Percentiles rank a stretch among this genome's conserved stretches.
phyloP scores from a whole-genome alignment of 2,113 vertebrate genomes.

The Hucho hucho region DNA sequence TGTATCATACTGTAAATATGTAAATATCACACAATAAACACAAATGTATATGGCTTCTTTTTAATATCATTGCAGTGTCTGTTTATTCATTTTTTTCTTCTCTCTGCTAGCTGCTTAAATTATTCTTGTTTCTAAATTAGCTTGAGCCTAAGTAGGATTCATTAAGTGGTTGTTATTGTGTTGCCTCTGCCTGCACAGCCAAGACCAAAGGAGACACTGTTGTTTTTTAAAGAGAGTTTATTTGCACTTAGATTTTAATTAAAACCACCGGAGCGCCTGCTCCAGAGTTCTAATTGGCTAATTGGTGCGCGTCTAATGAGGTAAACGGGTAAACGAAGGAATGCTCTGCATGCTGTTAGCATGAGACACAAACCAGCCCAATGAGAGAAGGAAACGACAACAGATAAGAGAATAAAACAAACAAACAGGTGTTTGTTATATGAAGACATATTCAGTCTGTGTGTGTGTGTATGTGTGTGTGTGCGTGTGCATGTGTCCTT shows the following conservation, averaged over 20 bases:
- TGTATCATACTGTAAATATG: slow-evolving; percentile 76
- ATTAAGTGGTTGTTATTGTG: not conserved
- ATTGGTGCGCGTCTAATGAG: slow-evolving; percentile 57
- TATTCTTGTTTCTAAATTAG: no score
- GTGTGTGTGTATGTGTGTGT: not conserved
- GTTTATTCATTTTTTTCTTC: not conserved
- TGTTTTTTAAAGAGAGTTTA: not conserved
- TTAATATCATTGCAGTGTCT: not conserved
- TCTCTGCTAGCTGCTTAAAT: not conserved
- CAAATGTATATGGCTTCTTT: slow-evolving; percentile 67
- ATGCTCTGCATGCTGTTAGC: slow-evolving; percentile 34
- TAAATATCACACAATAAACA: slow-evolving; percentile 73
- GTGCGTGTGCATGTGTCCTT: not conserved
- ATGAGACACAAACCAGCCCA: slow-evolving; percentile 1
- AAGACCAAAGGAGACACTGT: not conserved
- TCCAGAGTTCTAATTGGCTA: slow-evolving; percentile 54
- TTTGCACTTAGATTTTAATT: slow-evolving; percentile 12
- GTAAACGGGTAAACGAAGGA: slow-evolving; percentile 35
- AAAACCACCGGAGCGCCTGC: slow-evolving; percentile 32
- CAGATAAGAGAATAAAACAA: no score
- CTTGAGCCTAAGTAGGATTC: no score
- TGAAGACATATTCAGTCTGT: not conserved
- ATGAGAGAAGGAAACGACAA: not conserved
- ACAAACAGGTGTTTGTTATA: no score
- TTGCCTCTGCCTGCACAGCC: not conserved